phyloP scores from a whole-genome alignment of 2,888 invertebrate genomes.

The Bruchidius siliquastri region DNA sequence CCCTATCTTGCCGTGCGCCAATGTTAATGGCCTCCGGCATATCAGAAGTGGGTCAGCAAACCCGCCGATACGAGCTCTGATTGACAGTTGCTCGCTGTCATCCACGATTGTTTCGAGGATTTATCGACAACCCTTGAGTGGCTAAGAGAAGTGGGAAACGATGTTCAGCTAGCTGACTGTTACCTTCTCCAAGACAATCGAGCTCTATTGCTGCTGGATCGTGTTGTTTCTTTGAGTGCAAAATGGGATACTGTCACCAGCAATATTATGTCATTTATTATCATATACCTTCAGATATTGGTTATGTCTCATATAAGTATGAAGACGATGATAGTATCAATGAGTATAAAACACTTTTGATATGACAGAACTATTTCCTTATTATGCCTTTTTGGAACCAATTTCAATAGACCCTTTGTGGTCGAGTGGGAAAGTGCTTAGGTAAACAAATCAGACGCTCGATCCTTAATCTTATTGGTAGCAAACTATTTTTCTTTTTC shows the following conservation, averaged over 20 bases:
- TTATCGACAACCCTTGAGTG: not conserved
- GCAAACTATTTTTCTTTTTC: no score
- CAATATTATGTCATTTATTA: not conserved
- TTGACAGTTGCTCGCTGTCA: not conserved
- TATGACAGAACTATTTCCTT: no score
- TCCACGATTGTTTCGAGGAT: not conserved
- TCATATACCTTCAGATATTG: not conserved
- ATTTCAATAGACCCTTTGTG: no score
- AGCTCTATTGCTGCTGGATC: no score
- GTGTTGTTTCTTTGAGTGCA: not conserved
- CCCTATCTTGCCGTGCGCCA: not conserved
- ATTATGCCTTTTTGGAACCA: no score
- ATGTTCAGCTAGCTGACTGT: not conserved
- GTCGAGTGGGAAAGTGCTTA: no score
- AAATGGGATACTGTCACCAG: not conserved
- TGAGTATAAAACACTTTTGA: no score
- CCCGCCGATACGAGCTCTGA: not conserved
- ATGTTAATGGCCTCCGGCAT: not conserved
- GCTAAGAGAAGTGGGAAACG: not conserved
- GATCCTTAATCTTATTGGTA: no score
- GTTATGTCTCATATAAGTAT: no score
- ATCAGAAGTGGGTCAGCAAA: not conserved
- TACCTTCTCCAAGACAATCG: not conserved
- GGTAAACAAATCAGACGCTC: no score
- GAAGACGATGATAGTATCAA: no score